A percentile compares a stretch with the other conserved stretches of the same genome.
phyloP scores from a whole-genome alignment of 2,888 invertebrate species.

The Desoria tigrina region DNA sequence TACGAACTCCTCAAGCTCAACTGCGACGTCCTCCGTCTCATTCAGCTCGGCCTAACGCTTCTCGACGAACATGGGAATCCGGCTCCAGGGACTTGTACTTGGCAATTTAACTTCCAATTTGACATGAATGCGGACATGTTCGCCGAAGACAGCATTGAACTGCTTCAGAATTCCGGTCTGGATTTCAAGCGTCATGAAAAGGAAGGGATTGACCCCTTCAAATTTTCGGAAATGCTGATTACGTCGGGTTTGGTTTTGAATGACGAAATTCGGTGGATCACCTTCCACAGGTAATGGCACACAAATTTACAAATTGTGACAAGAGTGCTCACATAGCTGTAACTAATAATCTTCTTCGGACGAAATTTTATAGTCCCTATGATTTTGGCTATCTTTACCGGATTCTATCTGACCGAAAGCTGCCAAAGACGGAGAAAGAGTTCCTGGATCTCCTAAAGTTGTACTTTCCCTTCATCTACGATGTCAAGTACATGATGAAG shows the following conservation, averaged over 20 bases:
- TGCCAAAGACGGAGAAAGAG: constrained; percentile 93
- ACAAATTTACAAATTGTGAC: no score
- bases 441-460: constrained; percentile 90
- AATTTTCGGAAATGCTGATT: constrained; percentile 34
- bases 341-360: no score
- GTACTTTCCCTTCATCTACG: constrained; percentile 95
- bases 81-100: no score
- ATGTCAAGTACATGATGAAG: no score
- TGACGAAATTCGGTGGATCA: no score
- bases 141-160: constrained; percentile 33
- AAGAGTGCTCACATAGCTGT: no score
- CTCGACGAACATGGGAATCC: constrained; percentile 61
- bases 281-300: no score
- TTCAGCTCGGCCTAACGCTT: constrained; percentile 62
- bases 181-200: constrained; percentile 32
- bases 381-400: constrained; percentile 93
- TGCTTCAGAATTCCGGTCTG: constrained; percentile 32
- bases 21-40: no score
- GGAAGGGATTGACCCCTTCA: constrained; percentile 32
- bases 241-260: no score
- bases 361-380: no score
- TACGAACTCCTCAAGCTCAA: constrained; percentile 61
- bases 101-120: no score
- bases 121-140: constrained; percentile 39
- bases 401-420: constrained; percentile 84